Evolutionary conservation across 2,888 invertebrate genomes (phyloP).

Genomic region (Griposia aprilina): DNA sequence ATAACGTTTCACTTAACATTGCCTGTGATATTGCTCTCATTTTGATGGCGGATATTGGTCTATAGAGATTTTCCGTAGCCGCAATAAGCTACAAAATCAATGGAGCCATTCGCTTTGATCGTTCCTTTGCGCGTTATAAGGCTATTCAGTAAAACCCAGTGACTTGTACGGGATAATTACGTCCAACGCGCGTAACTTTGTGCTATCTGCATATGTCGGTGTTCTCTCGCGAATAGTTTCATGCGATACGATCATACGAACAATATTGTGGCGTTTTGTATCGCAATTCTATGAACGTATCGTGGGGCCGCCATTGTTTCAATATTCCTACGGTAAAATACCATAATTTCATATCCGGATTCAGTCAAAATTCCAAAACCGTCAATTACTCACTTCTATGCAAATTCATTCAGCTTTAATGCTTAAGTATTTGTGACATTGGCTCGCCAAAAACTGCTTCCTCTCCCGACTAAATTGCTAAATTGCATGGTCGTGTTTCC

Average conservation of each 20-base stretch:
- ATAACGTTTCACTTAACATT: conserved; percentile 28
- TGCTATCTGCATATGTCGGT: conserved; percentile 36
- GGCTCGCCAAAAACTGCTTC: conserved; percentile 45
- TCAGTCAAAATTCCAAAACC: conserved; percentile 6
- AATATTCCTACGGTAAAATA: conserved; percentile 11
- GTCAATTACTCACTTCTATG: conserved; percentile 18
- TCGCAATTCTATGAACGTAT: conserved; percentile 13
- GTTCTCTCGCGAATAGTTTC: conserved; percentile 52
- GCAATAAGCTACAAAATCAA: conserved; percentile 55
- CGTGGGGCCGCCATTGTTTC: not conserved
- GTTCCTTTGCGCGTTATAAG: conserved; percentile 48
- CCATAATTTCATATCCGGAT: not conserved
- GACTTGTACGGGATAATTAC: conserved; percentile 55
- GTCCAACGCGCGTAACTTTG: conserved; percentile 41
- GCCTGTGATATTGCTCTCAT: conserved; percentile 16
- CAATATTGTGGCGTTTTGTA: conserved; percentile 17
- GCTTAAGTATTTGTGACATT: conserved; percentile 40
- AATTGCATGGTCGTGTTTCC: conserved; percentile 53
- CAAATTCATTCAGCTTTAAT: conserved; percentile 41
- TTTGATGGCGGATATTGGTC: conserved; percentile 24
- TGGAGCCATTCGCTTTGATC: conserved; percentile 45
- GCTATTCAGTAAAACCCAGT: conserved; percentile 54
- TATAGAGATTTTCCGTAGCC: conserved; percentile 32
- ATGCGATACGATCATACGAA: conserved; percentile 37
- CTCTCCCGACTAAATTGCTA: conserved; percentile 40